Evolutionary conservation across 2,888 invertebrate genomes (phyloP).

Genomic region (Mimumesa dahlbomi): DNA sequence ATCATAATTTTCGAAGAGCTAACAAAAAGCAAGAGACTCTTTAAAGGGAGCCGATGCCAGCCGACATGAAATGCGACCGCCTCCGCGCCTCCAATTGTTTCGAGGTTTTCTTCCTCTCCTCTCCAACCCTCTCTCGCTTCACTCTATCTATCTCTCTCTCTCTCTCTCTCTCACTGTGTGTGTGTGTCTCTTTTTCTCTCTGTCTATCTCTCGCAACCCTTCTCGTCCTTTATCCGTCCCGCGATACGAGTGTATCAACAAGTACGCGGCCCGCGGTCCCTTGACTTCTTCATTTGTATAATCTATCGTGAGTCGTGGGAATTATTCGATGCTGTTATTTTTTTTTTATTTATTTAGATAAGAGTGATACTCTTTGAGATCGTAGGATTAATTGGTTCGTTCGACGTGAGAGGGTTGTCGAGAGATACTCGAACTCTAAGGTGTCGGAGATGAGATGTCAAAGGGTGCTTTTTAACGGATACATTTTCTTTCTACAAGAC

Average conservation of each 20-base stretch:
- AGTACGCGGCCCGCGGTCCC: no score
- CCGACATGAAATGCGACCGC: constrained; percentile 76
- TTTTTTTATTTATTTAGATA: no score
- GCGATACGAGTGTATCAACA: constrained; percentile 39
- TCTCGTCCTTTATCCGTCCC: constrained; percentile 26
- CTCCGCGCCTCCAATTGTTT: constrained; percentile 78
- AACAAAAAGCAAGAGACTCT: constrained; percentile 74
- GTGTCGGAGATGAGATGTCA: no score
- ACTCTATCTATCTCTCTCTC: constrained; percentile 16
- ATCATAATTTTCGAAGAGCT: constrained; percentile 79
- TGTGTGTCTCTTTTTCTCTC: constrained; percentile 27
- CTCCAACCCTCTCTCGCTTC: constrained; percentile 19
- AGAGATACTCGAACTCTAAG: no score
- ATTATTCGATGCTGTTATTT: background rate
- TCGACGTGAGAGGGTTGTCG: no score
- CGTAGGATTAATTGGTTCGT: no score
- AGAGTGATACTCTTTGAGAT: no score
- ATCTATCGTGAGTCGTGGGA: no score
- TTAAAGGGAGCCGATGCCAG: constrained; percentile 78
- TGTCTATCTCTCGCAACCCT: background rate
- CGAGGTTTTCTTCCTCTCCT: constrained; percentile 69
- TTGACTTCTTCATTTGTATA: no score
- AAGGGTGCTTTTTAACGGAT: no score
- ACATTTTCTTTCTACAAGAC: no score
- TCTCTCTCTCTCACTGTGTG: constrained; percentile 12